Evolutionary conservation across 1,140 invertebrate genomes (phyloP).

Genomic region (Dendroctonus valens): DNA sequence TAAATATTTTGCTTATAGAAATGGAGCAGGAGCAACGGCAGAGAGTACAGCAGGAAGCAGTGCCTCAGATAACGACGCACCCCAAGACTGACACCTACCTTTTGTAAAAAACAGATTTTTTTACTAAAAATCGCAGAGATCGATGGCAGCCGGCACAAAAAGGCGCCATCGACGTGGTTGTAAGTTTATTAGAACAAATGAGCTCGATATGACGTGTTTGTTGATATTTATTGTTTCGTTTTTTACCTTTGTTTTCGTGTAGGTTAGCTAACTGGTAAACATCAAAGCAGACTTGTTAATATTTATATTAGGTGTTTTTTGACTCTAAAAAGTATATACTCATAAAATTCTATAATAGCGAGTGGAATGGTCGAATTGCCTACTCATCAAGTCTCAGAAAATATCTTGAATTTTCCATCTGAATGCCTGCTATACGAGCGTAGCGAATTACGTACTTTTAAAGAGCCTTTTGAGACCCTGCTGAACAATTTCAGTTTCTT

Average conservation of each 20-base stretch:
- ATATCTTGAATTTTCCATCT: too few relatives aligned
- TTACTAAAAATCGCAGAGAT: slow-evolving; percentile 35
- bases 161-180: slow-evolving; percentile 39
- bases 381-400: too few relatives aligned
- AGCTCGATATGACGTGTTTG: slow-evolving; percentile 48
- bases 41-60: slow-evolving; percentile 42
- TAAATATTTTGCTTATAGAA: slow-evolving; percentile 10
- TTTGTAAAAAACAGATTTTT: slow-evolving; percentile 46
- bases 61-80: slow-evolving; percentile 47
- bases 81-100: slow-evolving; percentile 50
- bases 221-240: slow-evolving; percentile 46
- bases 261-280: slow-evolving; percentile 39
- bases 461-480: too few relatives aligned
- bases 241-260: slow-evolving; percentile 32
- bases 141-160: background rate
- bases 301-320: slow-evolving; percentile 45
- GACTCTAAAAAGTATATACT: slow-evolving; percentile 44
- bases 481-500: too few relatives aligned
- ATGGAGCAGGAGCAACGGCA: slow-evolving; percentile 20
- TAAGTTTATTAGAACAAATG: slow-evolving; percentile 39
- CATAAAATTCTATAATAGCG: slow-evolving; percentile 25
- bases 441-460: too few relatives aligned
- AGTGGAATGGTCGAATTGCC: too few relatives aligned
- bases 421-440: too few relatives aligned
- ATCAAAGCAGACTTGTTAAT: slow-evolving; percentile 47